Conservation (phyloP, 2,888 invertebrate genomes). For the Coelinius sp. region DNA sequence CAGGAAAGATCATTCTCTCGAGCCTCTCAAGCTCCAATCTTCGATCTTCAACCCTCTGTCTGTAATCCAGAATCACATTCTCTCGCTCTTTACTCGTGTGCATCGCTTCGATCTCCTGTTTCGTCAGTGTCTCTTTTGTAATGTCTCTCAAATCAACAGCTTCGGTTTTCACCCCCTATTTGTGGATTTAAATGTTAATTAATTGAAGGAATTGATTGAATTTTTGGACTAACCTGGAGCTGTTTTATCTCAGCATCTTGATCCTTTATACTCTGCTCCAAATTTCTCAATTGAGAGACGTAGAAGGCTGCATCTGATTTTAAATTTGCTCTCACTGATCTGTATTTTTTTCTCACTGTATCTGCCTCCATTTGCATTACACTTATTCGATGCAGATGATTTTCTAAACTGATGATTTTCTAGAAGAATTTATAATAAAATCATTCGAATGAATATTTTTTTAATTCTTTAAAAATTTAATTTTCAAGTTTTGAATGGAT, state of each 20-base stretch:
- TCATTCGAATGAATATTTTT: no score
- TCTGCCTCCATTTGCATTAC: constrained; percentile 88
- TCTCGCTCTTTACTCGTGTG: constrained; percentile 79
- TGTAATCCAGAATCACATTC: constrained; percentile 69
- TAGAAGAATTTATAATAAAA: constrained; percentile 47
- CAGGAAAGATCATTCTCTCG: constrained; percentile 83
- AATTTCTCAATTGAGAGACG: constrained; percentile 75
- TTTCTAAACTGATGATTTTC: constrained; percentile 78
- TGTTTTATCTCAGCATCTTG: constrained; percentile 84
- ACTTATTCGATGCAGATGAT: constrained; percentile 84
- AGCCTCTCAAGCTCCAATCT: constrained; percentile 82
- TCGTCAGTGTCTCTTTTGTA: constrained; percentile 78
- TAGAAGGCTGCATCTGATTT: constrained; percentile 63
- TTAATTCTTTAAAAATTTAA: no score
- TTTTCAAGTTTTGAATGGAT: no score
- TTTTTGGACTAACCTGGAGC: constrained; percentile 74
- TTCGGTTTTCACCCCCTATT: constrained; percentile 79
- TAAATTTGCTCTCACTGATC: constrained; percentile 75
- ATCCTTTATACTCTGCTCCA: constrained; percentile 78
- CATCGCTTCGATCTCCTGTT: constrained; percentile 80
- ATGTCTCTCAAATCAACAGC: constrained; percentile 81
- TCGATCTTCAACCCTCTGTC: constrained; percentile 80
- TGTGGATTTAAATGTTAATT: constrained; percentile 8
- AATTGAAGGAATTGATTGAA: neutral
- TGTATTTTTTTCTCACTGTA: constrained; percentile 83